phyloP scores from a whole-genome alignment of 2,113 vertebrate species.

The Eonycteris spelaea region DNA sequence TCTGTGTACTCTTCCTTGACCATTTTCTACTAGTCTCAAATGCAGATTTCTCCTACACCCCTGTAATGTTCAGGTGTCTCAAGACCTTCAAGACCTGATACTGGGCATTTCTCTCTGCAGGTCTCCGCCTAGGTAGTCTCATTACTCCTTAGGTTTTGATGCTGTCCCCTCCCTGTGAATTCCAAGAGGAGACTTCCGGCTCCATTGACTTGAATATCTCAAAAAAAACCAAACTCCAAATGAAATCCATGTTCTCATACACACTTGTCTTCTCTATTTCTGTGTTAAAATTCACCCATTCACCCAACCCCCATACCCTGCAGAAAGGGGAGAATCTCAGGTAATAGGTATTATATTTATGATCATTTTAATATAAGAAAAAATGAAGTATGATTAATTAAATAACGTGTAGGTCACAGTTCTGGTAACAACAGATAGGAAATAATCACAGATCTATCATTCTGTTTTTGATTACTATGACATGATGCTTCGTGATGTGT shows the following conservation, averaged over 20 bases:
- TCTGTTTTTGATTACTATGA: neutral
- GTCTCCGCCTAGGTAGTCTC: neutral
- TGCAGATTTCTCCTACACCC: fast-evolving
- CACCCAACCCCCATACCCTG: neutral
- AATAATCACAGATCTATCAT: neutral
- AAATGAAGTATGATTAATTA: neutral
- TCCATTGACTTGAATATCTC: neutral
- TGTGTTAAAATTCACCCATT: neutral
- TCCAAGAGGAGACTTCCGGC: neutral
- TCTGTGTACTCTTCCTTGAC: neutral
- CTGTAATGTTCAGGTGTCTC: neutral
- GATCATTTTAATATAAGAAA: neutral
- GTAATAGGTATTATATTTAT: neutral
- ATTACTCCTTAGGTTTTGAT: neutral
- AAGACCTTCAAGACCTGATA: neutral
- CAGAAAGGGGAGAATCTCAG: neutral
- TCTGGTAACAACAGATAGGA: neutral
- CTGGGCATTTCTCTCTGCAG: neutral
- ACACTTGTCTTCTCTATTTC: neutral
- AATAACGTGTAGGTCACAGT: neutral
- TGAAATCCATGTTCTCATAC: neutral
- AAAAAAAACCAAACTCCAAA: neutral
- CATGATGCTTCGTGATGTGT: neutral
- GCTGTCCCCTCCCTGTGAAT: neutral
- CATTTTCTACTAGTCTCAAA: neutral